These are phyloP conservation scores for Gadus chalcogrammus DNA, from an alignment of 2,113 vertebrate genomes.

Conservation along the genomic window DNA sequence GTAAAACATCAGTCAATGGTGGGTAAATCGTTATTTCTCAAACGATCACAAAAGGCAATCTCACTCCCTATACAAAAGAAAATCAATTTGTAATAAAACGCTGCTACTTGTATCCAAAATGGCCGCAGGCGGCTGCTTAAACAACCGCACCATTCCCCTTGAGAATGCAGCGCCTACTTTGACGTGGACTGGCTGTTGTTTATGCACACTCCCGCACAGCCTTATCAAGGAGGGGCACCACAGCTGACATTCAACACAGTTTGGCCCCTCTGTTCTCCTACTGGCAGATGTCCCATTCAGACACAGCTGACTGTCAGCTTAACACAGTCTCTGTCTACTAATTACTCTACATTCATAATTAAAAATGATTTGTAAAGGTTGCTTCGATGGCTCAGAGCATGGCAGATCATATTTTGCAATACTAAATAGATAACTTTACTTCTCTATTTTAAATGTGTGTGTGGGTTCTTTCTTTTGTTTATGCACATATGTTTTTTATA, in stretches of 20 bases:
- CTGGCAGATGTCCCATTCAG: slow-evolving; percentile 55
- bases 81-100: not conserved
- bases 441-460: too few species aligned
- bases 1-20: too few species aligned
- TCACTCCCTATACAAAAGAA: not conserved
- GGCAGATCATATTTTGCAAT: too few species aligned
- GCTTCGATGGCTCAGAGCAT: too few species aligned
- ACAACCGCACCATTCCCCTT: slow-evolving; percentile 5
- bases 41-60: too few species aligned
- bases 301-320: slow-evolving; percentile 23
- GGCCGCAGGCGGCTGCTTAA: slow-evolving; percentile 10
- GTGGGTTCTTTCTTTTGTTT: too few species aligned
- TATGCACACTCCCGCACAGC: slow-evolving; percentile 47
- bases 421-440: too few species aligned
- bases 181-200: slow-evolving; percentile 34
- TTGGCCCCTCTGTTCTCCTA: slow-evolving; percentile 46
- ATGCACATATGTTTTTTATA: too few species aligned
- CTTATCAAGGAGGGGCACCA: slow-evolving; percentile 52
- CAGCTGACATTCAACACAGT: slow-evolving; percentile 61
- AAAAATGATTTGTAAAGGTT: slow-evolving; percentile 39
- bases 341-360: slow-evolving; percentile 47
- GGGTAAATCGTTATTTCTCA: too few species aligned
- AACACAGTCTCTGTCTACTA: slow-evolving; percentile 21
- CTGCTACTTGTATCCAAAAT: slow-evolving; percentile 17
- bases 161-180: slow-evolving; percentile 39